These are phyloP conservation scores for Hipposideros larvatus DNA, from an alignment of 2,797 vertebrate genomes.

Conservation along the genomic window DNA sequence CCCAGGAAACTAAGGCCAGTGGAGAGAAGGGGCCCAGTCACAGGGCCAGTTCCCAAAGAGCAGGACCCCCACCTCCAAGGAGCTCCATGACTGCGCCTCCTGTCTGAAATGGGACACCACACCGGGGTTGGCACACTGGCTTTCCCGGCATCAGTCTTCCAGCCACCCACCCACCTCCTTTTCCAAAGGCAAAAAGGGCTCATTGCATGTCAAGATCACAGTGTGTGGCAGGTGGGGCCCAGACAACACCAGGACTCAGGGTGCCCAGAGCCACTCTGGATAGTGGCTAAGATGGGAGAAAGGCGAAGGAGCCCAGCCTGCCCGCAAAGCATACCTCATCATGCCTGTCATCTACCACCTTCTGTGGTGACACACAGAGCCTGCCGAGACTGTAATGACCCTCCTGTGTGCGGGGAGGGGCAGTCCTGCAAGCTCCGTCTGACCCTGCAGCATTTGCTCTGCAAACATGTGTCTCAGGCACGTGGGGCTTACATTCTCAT, in stretches of 20 bases:
- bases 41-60: not conserved
- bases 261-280: not conserved
- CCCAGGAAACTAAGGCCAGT: no score
- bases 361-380: fast-evolving
- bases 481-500: fast-evolving
- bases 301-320: not conserved
- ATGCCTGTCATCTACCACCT: not conserved
- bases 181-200: fast-evolving
- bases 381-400: fast-evolving
- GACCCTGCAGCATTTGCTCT: fast-evolving
- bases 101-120: fast-evolving
- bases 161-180: not conserved
- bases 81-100: not conserved
- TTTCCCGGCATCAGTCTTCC: fast-evolving
- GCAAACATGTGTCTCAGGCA: fast-evolving
- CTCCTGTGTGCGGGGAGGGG: fast-evolving
- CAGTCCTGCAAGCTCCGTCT: fast-evolving
- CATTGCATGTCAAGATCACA: fast-evolving
- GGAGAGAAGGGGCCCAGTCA: no score
- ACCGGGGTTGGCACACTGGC: fast-evolving
- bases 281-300: fast-evolving
- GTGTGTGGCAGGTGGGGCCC: not conserved
- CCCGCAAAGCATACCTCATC: fast-evolving
- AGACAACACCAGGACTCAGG: fast-evolving
- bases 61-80: not conserved